phyloP scores from a whole-genome alignment of 2,797 vertebrate species.

The Brachyrhaphis roseni region DNA sequence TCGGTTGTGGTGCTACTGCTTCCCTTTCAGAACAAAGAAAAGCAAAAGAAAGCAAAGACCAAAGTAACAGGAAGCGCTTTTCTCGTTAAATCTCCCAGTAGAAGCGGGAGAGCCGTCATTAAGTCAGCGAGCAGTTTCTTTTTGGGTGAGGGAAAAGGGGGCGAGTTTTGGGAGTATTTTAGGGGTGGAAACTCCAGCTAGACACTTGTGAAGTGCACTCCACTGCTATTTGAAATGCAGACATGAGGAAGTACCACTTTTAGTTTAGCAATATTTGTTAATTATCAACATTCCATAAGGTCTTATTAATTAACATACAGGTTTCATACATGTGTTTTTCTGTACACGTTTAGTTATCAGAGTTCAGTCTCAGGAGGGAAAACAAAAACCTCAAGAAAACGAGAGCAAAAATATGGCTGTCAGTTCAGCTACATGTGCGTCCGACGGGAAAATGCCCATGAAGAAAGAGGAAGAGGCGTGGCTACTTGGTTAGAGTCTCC shows the following conservation, averaged over 20 bases:
- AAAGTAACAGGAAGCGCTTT: conserved; percentile 78
- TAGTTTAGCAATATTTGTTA: conserved; percentile 78
- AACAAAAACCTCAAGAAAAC: conserved; percentile 27
- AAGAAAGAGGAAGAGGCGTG: conserved; percentile 79
- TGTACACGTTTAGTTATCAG: conserved; percentile 75
- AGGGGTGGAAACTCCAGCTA: conserved; percentile 75
- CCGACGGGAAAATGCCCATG: conserved; percentile 82
- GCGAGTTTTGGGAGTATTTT: conserved; percentile 22
- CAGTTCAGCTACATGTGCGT: conserved; percentile 75
- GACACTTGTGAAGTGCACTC: conserved; percentile 87
- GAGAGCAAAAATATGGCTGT: conserved; percentile 70
- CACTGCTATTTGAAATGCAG: conserved; percentile 82
- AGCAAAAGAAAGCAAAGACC: conserved; percentile 45
- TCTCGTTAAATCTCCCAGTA: conserved; percentile 83
- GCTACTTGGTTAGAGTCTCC: conserved; percentile 70
- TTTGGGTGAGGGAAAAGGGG: neutral
- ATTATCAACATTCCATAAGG: conserved; percentile 85
- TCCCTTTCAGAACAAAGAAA: conserved; percentile 49
- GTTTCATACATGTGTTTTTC: conserved; percentile 77
- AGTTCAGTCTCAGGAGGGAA: conserved; percentile 68
- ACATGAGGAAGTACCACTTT: conserved; percentile 82
- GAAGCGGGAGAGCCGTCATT: conserved; percentile 84
- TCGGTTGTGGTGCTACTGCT: conserved; percentile 56
- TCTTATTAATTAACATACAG: conserved; percentile 82
- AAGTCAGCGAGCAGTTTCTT: conserved; percentile 69